These are phyloP conservation scores for Charanyca ferruginea DNA, from an alignment of 2,888 invertebrate genomes.

Conservation along the genomic window DNA sequence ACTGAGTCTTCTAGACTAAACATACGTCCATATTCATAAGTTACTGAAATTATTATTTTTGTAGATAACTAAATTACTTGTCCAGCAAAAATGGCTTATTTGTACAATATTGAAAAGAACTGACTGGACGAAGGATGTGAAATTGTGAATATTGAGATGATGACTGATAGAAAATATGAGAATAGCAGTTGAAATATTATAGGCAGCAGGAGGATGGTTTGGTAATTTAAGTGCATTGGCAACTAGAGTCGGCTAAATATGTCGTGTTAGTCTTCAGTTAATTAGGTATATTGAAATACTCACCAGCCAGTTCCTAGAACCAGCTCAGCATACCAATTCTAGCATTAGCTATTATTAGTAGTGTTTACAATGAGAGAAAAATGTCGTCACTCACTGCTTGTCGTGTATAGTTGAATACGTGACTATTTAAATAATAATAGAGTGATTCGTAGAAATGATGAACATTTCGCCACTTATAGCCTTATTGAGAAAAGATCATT, in stretches of 20 bases:
- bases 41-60: background rate
- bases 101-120: background rate
- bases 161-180: background rate
- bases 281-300: conserved; percentile 21
- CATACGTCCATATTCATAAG: conserved; percentile 10
- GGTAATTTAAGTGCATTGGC: background rate
- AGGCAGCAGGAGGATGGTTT: background rate
- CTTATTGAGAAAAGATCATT: conserved; percentile 43
- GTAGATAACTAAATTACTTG: background rate
- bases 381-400: conserved; percentile 35
- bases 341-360: conserved; percentile 51
- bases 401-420: conserved; percentile 22
- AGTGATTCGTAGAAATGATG: conserved; percentile 36
- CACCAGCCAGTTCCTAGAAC: conserved; percentile 52
- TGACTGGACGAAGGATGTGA: background rate
- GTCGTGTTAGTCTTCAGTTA: conserved; percentile 22
- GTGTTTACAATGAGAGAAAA: conserved; percentile 49
- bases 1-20: conserved; percentile 26
- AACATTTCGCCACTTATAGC: conserved; percentile 46
- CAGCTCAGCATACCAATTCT: conserved; percentile 49
- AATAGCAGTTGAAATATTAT: background rate
- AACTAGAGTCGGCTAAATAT: conserved; percentile 2
- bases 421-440: conserved; percentile 36
- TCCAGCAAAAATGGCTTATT: background rate
- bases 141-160: background rate